phyloP scores from a whole-genome alignment of 2,888 invertebrate genomes.

The Drosophila ustulata region DNA sequence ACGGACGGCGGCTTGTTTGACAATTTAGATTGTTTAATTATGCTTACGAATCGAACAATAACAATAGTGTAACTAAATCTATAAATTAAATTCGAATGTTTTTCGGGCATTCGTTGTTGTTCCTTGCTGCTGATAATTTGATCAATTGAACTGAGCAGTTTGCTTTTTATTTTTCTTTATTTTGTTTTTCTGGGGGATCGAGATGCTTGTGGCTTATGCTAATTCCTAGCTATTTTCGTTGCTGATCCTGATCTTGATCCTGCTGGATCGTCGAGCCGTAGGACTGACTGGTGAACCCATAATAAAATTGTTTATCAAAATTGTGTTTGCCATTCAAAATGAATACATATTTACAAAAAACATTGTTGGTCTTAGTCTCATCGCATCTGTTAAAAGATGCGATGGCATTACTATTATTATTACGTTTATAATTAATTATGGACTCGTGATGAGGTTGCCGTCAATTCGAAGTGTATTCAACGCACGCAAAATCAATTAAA shows the following conservation, averaged over 20 bases:
- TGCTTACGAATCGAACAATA: constrained; percentile 32
- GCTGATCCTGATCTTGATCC: constrained; percentile 31
- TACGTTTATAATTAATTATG: constrained; percentile 23
- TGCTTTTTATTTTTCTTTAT: neutral
- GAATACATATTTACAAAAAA: constrained; percentile 48
- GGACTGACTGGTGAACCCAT: constrained; percentile 36
- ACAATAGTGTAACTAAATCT: constrained; percentile 30
- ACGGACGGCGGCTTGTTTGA: constrained; percentile 61
- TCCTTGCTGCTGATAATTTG: neutral
- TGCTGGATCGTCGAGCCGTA: constrained; percentile 7
- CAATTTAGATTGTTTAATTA: constrained; percentile 47
- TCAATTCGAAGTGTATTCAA: constrained; percentile 10
- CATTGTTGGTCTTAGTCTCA: constrained; percentile 59
- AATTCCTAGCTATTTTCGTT: constrained; percentile 49
- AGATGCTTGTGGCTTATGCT: neutral
- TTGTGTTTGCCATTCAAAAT: constrained; percentile 24
- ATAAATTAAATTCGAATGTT: constrained; percentile 22
- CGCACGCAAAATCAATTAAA: neutral
- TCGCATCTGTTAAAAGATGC: constrained; percentile 33
- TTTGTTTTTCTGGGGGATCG: neutral
- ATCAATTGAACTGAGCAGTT: constrained; percentile 1
- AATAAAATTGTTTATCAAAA: constrained; percentile 65
- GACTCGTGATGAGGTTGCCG: constrained; percentile 38
- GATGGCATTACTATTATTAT: constrained; percentile 15
- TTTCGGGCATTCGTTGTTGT: constrained; percentile 24